Conservation (phyloP, 1,140 invertebrate species). For the Drosophila tristis region DNA sequence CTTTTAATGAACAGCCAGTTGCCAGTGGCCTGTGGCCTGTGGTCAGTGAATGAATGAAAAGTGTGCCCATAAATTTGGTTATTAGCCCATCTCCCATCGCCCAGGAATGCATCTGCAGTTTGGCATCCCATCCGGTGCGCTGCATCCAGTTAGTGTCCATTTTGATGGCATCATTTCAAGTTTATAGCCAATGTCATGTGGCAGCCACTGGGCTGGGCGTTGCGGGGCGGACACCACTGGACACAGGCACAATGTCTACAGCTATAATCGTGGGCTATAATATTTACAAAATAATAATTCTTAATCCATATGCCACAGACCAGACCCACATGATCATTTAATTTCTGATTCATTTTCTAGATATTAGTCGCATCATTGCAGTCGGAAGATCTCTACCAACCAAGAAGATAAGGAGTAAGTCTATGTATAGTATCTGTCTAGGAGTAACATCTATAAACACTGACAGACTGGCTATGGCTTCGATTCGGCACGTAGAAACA, state of each 20-base stretch:
- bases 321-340: neutral
- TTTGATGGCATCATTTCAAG: slow-evolving; percentile 13
- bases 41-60: no score
- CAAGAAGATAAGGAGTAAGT: no score
- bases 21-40: neutral
- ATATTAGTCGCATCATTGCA: no score
- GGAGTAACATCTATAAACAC: no score
- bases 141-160: neutral
- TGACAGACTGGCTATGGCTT: no score
- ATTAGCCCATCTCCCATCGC: neutral
- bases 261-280: slow-evolving; percentile 12
- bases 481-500: no score
- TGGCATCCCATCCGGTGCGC: neutral
- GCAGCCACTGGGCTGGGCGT: slow-evolving; percentile 13
- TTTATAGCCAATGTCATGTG: slow-evolving; percentile 45
- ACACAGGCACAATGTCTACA: slow-evolving; percentile 19
- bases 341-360: no score
- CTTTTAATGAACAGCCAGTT: slow-evolving; percentile 49
- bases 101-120: slow-evolving; percentile 2
- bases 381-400: no score
- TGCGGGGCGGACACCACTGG: slow-evolving; percentile 16
- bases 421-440: no score
- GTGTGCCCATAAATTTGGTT: slow-evolving; percentile 5
- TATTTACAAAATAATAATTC: slow-evolving; percentile 25
- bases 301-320: neutral